phyloP scores from a whole-genome alignment of 2,797 vertebrate species.

The Sylvilagus floridanus region DNA sequence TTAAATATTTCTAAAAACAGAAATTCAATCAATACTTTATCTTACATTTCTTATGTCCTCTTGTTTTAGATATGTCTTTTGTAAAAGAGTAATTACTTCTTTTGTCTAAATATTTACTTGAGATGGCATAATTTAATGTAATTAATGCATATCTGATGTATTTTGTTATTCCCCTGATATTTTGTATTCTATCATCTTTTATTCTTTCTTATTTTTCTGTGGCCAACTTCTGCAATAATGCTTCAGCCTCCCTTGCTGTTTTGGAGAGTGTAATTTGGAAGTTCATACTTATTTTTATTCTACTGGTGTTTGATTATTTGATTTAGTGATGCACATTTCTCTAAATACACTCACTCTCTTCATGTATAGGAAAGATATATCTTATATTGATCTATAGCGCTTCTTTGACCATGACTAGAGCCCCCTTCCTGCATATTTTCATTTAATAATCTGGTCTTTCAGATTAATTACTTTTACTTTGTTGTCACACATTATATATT shows the following conservation, averaged over 20 bases:
- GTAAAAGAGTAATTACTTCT: slow-evolving; percentile 38
- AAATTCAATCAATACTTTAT: slow-evolving; percentile 31
- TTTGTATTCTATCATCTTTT: slow-evolving; percentile 39
- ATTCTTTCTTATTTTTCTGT: slow-evolving; percentile 6
- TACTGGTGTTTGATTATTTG: neutral
- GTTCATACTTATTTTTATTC: slow-evolving; percentile 58
- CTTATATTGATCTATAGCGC: neutral
- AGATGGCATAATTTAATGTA: neutral
- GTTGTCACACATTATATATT: neutral
- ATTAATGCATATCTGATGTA: neutral
- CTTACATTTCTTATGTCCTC: slow-evolving; percentile 2
- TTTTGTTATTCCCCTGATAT: slow-evolving; percentile 4
- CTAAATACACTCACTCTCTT: slow-evolving; percentile 23
- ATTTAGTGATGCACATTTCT: neutral
- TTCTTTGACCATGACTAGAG: neutral
- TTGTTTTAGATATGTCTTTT: slow-evolving; percentile 20
- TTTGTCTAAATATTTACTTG: neutral
- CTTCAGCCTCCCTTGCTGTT: neutral
- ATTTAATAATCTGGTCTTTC: neutral
- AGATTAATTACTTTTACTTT: slow-evolving; percentile 13
- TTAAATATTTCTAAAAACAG: slow-evolving; percentile 26
- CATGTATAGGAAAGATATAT: neutral
- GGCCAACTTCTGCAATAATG: slow-evolving; percentile 27
- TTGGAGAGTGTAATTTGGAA: neutral
- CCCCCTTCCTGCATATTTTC: neutral